These are phyloP conservation scores for Cylindroiulus punctatus DNA, from an alignment of 2,888 invertebrate genomes.

Conservation along the genomic window DNA sequence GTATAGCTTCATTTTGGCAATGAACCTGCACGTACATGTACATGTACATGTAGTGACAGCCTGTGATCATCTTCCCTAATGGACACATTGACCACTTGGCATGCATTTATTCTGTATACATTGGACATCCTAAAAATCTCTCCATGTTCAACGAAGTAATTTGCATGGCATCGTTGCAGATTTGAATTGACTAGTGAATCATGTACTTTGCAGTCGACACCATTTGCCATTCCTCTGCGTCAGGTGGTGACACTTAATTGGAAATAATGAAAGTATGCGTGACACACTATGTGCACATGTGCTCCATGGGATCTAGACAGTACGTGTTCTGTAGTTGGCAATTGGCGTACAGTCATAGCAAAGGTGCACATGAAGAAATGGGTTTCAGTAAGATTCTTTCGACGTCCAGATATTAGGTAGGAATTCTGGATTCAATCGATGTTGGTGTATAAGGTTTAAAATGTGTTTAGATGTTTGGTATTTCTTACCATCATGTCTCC, in stretches of 20 bases:
- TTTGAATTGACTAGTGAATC: not conserved
- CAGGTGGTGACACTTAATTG: slow-evolving; percentile 3
- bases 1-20: too few relatives aligned
- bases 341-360: not conserved
- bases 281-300: not conserved
- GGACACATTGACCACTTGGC: not conserved
- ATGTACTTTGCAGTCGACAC: not conserved
- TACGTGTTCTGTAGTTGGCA: not conserved
- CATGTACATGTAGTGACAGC: not conserved
- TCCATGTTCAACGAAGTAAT: too few relatives aligned
- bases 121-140: too few relatives aligned
- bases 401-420: slow-evolving; percentile 11
- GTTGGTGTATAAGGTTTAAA: not conserved
- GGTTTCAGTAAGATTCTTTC: not conserved
- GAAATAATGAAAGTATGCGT: not conserved
- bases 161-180: too few relatives aligned
- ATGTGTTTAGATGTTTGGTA: too few relatives aligned
- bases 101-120: not conserved
- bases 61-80: not conserved
- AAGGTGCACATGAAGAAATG: slow-evolving; percentile 38
- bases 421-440: not conserved
- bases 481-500: too few relatives aligned
- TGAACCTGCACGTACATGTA: too few relatives aligned
- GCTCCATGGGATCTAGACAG: too few relatives aligned
- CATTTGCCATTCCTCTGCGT: not conserved